Conservation (phyloP, 2,888 invertebrate genomes). For the Physocephala rufipes region DNA sequence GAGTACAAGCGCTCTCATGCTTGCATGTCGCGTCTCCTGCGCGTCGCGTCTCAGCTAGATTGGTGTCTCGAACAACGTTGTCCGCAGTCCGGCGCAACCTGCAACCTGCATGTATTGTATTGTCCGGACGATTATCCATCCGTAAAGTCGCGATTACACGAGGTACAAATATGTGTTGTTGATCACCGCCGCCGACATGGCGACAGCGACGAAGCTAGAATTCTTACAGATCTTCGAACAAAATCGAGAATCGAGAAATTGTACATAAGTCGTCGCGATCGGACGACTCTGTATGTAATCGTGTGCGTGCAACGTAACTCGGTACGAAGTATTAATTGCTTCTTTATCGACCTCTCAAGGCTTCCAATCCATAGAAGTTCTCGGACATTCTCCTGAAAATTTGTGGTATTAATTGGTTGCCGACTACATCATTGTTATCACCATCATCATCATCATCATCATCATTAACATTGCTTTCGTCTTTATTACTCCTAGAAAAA, state of each 20-base stretch:
- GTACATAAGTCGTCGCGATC: too few relatives aligned
- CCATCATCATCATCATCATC: too few relatives aligned
- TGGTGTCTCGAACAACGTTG: constrained; percentile 4
- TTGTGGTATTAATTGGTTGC: too few relatives aligned
- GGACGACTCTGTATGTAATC: too few relatives aligned
- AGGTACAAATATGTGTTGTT: constrained; percentile 23
- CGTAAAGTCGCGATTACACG: constrained; percentile 7
- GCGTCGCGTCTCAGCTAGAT: background rate
- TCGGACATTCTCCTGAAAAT: too few relatives aligned
- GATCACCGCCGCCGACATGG: constrained; percentile 19
- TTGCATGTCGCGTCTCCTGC: constrained; percentile 24
- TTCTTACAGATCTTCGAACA: constrained; percentile 16
- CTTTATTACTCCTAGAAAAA: background rate
- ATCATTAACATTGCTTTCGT: too few relatives aligned
- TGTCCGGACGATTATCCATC: constrained; percentile 18
- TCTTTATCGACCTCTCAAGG: too few relatives aligned
- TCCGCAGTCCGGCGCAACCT: constrained; percentile 8
- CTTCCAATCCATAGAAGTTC: too few relatives aligned
- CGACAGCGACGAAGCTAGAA: constrained; percentile 12
- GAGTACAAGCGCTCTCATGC: constrained; percentile 16
- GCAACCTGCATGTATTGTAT: constrained; percentile 19
- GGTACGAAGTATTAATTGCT: too few relatives aligned
- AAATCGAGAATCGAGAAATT: background rate
- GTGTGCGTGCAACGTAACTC: too few relatives aligned
- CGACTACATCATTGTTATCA: background rate